A percentile compares a stretch with the other conserved stretches of the same genome.
phyloP scores from a whole-genome alignment of 2,113 vertebrate species.

The Rhea americana region DNA sequence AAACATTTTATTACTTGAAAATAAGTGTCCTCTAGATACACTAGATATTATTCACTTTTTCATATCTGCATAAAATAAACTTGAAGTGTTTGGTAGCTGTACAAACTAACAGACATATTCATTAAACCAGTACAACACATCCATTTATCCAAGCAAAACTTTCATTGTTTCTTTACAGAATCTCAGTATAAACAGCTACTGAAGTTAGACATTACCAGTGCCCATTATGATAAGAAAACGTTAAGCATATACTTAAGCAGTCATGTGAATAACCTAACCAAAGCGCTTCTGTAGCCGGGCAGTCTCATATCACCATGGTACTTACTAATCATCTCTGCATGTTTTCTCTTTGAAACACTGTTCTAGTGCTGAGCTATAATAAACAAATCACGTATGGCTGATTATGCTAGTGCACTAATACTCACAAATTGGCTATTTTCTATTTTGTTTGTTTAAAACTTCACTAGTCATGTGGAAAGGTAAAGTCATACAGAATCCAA shows the following conservation, averaged over 20 bases:
- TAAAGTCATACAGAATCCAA: conserved; percentile 34
- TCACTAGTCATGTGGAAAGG: conserved; percentile 59
- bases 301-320: conserved; percentile 14
- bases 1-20: background rate
- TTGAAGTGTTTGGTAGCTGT: background rate
- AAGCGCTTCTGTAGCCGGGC: conserved; percentile 16
- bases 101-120: background rate
- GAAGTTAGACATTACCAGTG: conserved; percentile 47
- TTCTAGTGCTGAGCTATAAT: conserved; percentile 52
- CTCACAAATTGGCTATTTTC: conserved; percentile 69
- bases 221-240: conserved; percentile 35
- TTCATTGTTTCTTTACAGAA: conserved; percentile 41
- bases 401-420: conserved; percentile 65
- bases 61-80: conserved; percentile 1
- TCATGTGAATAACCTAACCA: conserved; percentile 1
- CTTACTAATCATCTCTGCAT: conserved; percentile 46
- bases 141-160: conserved; percentile 14
- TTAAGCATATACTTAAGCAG: conserved; percentile 25
- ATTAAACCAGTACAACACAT: background rate
- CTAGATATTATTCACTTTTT: conserved; percentile 3
- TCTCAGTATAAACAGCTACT: conserved; percentile 38
- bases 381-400: conserved; percentile 66
- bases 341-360: conserved; percentile 67
- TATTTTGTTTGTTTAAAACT: conserved; percentile 70
- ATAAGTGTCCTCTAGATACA: background rate